Conservation (phyloP, 2,888 invertebrate genomes). For the Orthosia gothica region DNA sequence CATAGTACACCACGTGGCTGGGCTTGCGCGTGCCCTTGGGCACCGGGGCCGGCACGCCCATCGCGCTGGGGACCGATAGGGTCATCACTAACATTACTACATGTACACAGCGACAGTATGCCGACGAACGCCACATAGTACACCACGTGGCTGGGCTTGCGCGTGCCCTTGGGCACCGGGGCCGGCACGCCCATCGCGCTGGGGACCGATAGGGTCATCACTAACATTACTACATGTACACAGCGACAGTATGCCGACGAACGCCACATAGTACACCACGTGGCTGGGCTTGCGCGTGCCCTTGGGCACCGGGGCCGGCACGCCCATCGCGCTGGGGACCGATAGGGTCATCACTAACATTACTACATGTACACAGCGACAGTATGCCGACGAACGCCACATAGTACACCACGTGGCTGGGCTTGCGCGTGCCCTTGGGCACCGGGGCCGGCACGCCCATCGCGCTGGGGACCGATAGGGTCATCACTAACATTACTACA, state of each 20-base stretch:
- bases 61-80: slow-evolving; percentile 63
- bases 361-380: slow-evolving; percentile 62
- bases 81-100: neutral
- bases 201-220: slow-evolving; percentile 60
- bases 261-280: slow-evolving; percentile 85
- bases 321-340: slow-evolving; percentile 64
- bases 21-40: slow-evolving; percentile 77
- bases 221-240: neutral
- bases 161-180: slow-evolving; percentile 71
- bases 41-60: slow-evolving; percentile 69
- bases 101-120: slow-evolving; percentile 74
- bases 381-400: slow-evolving; percentile 84
- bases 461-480: slow-evolving; percentile 63
- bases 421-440: slow-evolving; percentile 75
- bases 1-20: slow-evolving; percentile 84
- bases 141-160: slow-evolving; percentile 80
- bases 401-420: slow-evolving; percentile 84
- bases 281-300: slow-evolving; percentile 80
- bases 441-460: slow-evolving; percentile 69
- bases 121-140: slow-evolving; percentile 86
- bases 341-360: slow-evolving; percentile 43
- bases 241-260: slow-evolving; percentile 45
- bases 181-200: slow-evolving; percentile 68
- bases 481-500: neutral
- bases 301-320: slow-evolving; percentile 68